phyloP scores from a whole-genome alignment of 2,113 vertebrate genomes.

The Peromyscus californicus region DNA sequence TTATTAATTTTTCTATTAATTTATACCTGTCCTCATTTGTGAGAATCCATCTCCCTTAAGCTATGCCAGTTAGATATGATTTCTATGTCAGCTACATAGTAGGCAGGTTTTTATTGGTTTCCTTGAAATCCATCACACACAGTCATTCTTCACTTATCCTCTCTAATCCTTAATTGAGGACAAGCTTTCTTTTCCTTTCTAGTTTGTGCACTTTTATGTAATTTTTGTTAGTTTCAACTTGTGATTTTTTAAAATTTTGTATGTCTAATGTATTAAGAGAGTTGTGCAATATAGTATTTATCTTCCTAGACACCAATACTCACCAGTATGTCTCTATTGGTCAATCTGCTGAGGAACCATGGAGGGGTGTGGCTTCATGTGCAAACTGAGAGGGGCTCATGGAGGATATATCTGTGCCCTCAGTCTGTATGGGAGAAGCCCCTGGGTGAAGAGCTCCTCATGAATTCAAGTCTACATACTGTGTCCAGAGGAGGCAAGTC shows the following conservation, averaged over 20 bases:
- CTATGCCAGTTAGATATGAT: background rate
- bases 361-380: background rate
- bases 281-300: background rate
- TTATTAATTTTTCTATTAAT: background rate
- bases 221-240: background rate
- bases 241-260: background rate
- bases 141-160: background rate
- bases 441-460: background rate
- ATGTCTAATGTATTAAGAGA: background rate
- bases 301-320: background rate
- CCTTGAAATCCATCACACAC: background rate
- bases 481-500: background rate
- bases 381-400: background rate
- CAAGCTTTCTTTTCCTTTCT: background rate
- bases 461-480: background rate
- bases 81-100: background rate
- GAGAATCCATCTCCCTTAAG: too few species aligned
- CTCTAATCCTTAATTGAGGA: background rate
- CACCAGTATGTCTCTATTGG: background rate
- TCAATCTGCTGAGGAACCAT: background rate
- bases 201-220: background rate
- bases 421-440: background rate
- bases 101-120: background rate
- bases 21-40: background rate
- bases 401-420: background rate